A percentile compares a stretch with the other conserved stretches of the same genome.
Evolutionary conservation across 1,140 invertebrate species (phyloP).

Genomic region (Neodiprion fabricii): DNA sequence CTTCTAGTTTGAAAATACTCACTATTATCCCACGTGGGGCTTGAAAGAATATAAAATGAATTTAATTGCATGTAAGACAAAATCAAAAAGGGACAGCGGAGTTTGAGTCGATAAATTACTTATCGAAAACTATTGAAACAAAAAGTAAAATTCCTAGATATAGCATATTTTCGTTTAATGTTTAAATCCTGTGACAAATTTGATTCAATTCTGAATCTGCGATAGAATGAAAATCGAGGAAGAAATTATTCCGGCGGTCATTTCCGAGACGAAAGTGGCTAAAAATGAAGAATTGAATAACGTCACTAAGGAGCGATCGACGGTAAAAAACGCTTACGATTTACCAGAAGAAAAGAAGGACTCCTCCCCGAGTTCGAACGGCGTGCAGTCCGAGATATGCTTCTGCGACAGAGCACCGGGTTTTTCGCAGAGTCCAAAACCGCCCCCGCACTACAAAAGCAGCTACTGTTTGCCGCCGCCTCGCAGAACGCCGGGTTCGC

Average conservation of each 20-base stretch:
- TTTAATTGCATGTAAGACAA: too few relatives aligned
- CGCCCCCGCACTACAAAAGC: conserved; percentile 37
- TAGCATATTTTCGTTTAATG: too few relatives aligned
- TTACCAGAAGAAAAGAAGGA: not conserved
- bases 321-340: not conserved
- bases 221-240: conserved; percentile 45
- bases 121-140: not conserved
- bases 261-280: not conserved
- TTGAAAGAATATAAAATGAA: too few relatives aligned
- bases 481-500: not conserved
- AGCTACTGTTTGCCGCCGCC: conserved; percentile 33
- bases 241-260: conserved; percentile 16
- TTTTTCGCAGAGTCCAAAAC: conserved; percentile 30
- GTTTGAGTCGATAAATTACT: not conserved
- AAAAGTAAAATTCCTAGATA: too few relatives aligned
- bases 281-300: not conserved
- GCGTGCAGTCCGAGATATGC: conserved; percentile 28
- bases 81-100: too few relatives aligned
- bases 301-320: not conserved
- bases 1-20: not conserved
- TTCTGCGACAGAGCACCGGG: conserved; percentile 41
- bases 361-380: not conserved
- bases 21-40: not conserved
- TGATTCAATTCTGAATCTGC: too few relatives aligned
- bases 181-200: too few relatives aligned